These are phyloP conservation scores for Atta colombica DNA, from an alignment of 1,140 invertebrate genomes.

Conservation along the genomic window DNA sequence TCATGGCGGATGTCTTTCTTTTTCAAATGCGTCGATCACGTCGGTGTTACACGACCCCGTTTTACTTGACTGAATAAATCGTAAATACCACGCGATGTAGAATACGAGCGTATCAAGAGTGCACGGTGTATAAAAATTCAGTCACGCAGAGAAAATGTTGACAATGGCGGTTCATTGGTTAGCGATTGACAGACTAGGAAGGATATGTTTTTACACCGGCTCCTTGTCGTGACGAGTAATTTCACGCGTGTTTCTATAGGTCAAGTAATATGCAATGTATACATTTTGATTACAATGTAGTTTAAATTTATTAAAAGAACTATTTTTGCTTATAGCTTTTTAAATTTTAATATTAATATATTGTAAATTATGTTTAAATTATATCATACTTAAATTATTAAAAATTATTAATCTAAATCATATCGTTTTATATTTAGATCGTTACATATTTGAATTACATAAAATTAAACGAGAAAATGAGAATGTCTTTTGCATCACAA, in stretches of 20 bases:
- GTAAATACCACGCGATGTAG: constrained; percentile 22
- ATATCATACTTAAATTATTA: too few relatives aligned
- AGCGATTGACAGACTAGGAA: constrained; percentile 65
- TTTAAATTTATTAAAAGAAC: neutral
- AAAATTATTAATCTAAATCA: neutral
- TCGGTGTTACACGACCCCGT: constrained; percentile 58
- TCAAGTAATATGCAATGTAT: neutral
- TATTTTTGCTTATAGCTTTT: neutral
- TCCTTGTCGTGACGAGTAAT: constrained; percentile 35
- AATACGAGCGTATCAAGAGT: constrained; percentile 36
- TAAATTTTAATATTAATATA: neutral
- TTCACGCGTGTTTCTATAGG: constrained; percentile 53
- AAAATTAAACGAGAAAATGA: constrained; percentile 11
- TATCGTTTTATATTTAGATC: neutral
- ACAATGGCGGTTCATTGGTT: constrained; percentile 60
- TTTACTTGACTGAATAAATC: constrained; percentile 62
- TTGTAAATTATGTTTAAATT: neutral
- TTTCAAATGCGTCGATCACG: constrained; percentile 45
- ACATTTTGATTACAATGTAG: neutral
- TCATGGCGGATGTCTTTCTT: constrained; percentile 45
- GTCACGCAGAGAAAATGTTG: constrained; percentile 61
- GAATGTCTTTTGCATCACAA: constrained; percentile 32
- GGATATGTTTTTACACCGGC: constrained; percentile 63
- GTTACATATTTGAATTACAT: neutral
- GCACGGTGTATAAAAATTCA: constrained; percentile 57